phyloP scores from a whole-genome alignment of 2,797 vertebrate species.

The Furcifer pardalis region DNA sequence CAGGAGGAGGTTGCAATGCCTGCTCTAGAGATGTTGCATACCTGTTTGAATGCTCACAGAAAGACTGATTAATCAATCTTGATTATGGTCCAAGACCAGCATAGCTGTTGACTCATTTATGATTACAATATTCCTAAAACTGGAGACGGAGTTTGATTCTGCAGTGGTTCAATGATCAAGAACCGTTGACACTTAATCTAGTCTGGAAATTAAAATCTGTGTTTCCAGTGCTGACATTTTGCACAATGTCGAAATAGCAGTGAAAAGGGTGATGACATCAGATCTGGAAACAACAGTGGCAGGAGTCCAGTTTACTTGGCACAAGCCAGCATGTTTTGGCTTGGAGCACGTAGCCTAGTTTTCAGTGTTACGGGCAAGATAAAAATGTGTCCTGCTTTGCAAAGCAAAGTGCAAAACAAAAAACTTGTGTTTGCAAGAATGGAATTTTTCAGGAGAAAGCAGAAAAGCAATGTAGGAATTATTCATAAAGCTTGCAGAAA shows the following conservation, averaged over 20 bases:
- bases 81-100: too few species aligned
- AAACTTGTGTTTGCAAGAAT: neutral
- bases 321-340: neutral
- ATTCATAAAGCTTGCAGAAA: neutral
- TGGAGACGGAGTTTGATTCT: neutral
- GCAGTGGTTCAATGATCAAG: neutral
- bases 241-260: neutral
- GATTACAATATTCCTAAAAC: neutral
- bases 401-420: too few species aligned
- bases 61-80: too few species aligned
- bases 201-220: neutral
- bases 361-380: neutral
- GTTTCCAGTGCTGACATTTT: too few species aligned
- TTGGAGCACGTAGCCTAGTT: neutral
- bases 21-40: neutral
- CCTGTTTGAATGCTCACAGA: neutral
- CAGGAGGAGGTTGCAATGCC: too few species aligned
- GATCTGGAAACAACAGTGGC: slow-evolving; percentile 24
- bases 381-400: neutral
- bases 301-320: slow-evolving; percentile 1
- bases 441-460: too few species aligned
- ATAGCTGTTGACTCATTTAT: neutral
- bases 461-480: neutral
- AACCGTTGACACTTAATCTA: neutral
- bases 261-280: neutral